These are phyloP conservation scores for Nymphalis urticae DNA, from an alignment of 2,888 invertebrate species.

Conservation along the genomic window DNA sequence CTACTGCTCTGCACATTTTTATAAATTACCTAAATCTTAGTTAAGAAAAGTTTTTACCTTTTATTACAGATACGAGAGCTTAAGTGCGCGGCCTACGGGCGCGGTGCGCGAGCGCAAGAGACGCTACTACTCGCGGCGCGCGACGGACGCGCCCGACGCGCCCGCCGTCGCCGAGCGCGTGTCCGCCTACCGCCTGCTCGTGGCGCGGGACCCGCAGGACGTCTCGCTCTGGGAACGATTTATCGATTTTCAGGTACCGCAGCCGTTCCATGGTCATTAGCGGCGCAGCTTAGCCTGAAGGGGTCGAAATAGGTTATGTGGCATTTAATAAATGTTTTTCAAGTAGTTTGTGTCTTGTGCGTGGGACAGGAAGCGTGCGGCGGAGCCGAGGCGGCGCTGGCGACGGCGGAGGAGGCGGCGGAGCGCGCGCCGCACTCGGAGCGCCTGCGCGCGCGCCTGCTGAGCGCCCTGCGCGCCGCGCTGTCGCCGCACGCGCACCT, in stretches of 20 bases:
- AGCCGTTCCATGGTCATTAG: too few relatives aligned
- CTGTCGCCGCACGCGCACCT: constrained; percentile 40
- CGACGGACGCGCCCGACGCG: constrained; percentile 35
- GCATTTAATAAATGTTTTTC: too few relatives aligned
- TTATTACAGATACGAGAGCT: constrained; percentile 32
- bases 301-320: too few relatives aligned
- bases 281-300: too few relatives aligned
- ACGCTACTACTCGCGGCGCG: constrained; percentile 39
- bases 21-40: too few relatives aligned
- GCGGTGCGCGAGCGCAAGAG: constrained; percentile 35
- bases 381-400: constrained; percentile 40
- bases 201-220: constrained; percentile 52
- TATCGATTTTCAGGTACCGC: constrained; percentile 58
- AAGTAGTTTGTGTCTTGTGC: neutral
- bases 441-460: constrained; percentile 36
- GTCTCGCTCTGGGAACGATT: constrained; percentile 57
- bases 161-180: constrained; percentile 48
- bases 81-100: constrained; percentile 10
- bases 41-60: too few relatives aligned
- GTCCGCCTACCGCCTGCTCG: constrained; percentile 51
- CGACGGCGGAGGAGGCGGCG: constrained; percentile 40
- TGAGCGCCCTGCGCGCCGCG: constrained; percentile 40
- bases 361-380: constrained; percentile 49
- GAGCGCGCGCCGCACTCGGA: constrained; percentile 32
- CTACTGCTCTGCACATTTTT: too few relatives aligned